These are phyloP conservation scores for Phyllostomus discolor DNA, from an alignment of 2,113 vertebrate species.

Conservation along the genomic window DNA sequence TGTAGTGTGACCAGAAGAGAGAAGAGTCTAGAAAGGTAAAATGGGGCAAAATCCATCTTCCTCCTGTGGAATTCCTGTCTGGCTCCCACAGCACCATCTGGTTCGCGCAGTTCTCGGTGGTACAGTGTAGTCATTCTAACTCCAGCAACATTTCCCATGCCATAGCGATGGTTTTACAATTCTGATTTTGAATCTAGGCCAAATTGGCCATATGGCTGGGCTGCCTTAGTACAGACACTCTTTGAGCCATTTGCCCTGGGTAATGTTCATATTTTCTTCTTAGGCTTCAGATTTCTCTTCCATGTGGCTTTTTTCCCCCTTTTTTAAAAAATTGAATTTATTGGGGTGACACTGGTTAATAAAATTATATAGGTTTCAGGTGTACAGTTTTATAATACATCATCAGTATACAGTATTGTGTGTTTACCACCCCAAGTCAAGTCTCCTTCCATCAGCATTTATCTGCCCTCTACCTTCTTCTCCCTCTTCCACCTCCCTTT, in stretches of 20 bases:
- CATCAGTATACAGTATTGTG: neutral
- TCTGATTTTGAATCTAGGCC: conserved; percentile 58
- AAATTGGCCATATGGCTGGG: conserved; percentile 55
- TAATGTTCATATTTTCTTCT: conserved; percentile 9
- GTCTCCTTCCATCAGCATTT: neutral
- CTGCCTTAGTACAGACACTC: conserved; percentile 28
- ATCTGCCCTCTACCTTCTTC: neutral
- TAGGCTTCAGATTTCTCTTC: conserved; percentile 24
- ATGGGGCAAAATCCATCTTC: neutral
- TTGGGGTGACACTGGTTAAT: neutral
- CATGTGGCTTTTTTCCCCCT: neutral
- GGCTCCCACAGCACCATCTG: neutral
- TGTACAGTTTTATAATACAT: neutral
- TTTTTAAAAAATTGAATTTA: neutral
- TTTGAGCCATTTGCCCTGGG: conserved; percentile 34
- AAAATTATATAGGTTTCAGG: neutral
- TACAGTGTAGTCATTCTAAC: conserved; percentile 24
- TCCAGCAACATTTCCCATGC: neutral
- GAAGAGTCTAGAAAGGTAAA: neutral
- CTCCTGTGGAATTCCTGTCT: conserved; percentile 40
- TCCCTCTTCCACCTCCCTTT: neutral
- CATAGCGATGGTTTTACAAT: conserved; percentile 32
- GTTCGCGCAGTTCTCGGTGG: neutral
- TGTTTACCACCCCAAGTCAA: neutral
- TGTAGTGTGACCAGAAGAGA: neutral